phyloP scores from a whole-genome alignment of 2,797 vertebrate species.

The Perodicticus potto region DNA sequence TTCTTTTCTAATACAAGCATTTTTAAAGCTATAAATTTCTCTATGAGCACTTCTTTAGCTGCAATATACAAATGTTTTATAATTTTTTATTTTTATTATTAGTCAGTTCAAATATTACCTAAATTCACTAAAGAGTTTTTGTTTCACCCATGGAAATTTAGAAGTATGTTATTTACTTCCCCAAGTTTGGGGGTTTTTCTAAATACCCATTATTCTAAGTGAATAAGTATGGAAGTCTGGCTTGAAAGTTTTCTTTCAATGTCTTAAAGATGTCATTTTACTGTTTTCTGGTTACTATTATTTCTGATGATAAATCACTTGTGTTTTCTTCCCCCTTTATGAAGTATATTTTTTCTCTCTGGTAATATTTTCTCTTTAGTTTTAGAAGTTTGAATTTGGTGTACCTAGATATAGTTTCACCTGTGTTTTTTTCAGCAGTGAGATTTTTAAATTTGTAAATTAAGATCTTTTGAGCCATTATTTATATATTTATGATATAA shows the following conservation, averaged over 20 bases:
- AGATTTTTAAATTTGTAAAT: not conserved
- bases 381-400: not conserved
- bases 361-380: constrained; percentile 1
- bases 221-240: not conserved
- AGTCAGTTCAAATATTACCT: not conserved
- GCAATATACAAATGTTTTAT: not conserved
- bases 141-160: not conserved
- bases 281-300: not conserved
- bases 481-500: not conserved
- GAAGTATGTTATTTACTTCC: not conserved
- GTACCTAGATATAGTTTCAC: not conserved
- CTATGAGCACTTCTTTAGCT: not conserved
- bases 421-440: not conserved
- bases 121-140: not conserved
- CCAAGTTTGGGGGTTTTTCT: not conserved
- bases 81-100: not conserved
- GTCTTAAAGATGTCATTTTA: not conserved
- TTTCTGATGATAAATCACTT: not conserved
- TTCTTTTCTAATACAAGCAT: not conserved
- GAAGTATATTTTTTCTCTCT: not conserved
- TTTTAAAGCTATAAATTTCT: not conserved
- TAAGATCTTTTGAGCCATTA: not conserved
- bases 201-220: constrained; percentile 21
- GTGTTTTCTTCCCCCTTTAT: not conserved
- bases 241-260: not conserved